phyloP scores from a whole-genome alignment of 2,113 vertebrate genomes.

The Loxodonta africana region DNA sequence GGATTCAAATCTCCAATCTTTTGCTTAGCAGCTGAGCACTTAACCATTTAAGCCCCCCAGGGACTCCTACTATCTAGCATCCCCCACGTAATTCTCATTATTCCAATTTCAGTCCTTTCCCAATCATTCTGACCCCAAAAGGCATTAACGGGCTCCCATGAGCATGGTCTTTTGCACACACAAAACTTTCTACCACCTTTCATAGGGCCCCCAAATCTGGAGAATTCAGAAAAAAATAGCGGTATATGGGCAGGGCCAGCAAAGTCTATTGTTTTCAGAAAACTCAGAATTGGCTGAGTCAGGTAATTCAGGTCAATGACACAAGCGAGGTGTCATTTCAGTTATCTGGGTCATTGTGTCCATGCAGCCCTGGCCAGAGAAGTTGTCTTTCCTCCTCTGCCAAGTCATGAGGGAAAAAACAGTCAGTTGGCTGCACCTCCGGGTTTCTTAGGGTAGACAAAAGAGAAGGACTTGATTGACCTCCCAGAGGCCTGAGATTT shows the following conservation, averaged over 20 bases:
- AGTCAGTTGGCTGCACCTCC: neutral
- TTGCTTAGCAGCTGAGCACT: neutral
- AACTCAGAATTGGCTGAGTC: neutral
- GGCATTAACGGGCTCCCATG: neutral
- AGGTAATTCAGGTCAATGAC: neutral
- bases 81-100: neutral
- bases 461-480: neutral
- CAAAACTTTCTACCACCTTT: neutral
- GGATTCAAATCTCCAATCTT: neutral
- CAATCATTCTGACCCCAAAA: neutral
- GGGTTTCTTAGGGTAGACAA: neutral
- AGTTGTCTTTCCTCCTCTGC: conserved; percentile 41
- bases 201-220: neutral
- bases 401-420: neutral
- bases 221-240: neutral
- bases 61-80: neutral
- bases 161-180: neutral
- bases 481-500: neutral
- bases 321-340: neutral
- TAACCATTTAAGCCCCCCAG: neutral
- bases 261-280: neutral
- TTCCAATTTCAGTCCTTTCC: neutral
- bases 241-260: fast-evolving
- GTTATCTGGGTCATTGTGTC: conserved; percentile 66
- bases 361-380: neutral